Percentiles rank a stretch among this genome's conserved stretches.
These are phyloP conservation scores for Catagonus wagneri DNA, from an alignment of 2,113 vertebrate species.

Conservation along the genomic window DNA sequence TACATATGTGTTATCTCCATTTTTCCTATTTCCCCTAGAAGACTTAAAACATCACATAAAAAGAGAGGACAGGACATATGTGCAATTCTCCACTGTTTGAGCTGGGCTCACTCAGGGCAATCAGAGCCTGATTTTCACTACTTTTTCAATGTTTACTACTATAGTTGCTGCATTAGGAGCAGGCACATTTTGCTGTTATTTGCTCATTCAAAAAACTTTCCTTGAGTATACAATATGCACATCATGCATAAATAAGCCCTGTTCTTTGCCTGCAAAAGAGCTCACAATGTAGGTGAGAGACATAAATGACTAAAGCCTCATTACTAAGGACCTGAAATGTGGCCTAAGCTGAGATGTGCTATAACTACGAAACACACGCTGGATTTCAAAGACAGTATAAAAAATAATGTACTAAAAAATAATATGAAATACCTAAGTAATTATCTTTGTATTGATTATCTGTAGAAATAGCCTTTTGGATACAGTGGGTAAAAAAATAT, in stretches of 20 bases:
- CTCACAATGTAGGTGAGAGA: neutral
- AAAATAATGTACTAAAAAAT: neutral
- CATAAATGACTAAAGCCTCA: neutral
- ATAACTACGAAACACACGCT: neutral
- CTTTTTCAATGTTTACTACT: neutral
- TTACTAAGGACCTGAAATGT: neutral
- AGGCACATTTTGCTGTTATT: neutral
- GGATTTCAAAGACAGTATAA: slow-evolving; percentile 16
- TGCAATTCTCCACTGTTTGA: neutral
- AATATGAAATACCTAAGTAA: neutral
- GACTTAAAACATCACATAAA: neutral
- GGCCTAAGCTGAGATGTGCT: neutral
- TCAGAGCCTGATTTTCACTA: too few species aligned
- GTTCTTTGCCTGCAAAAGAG: neutral
- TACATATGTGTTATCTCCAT: neutral
- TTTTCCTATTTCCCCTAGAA: neutral
- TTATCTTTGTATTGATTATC: slow-evolving; percentile 39
- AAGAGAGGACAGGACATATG: neutral
- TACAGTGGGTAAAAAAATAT: slow-evolving; percentile 31
- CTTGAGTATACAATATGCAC: neutral
- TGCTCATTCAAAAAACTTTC: slow-evolving; percentile 14
- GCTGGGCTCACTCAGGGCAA: neutral
- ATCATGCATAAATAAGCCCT: slow-evolving; percentile 13
- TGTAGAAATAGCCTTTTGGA: slow-evolving; percentile 1
- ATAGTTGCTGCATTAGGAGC: neutral